A percentile compares a stretch with the other conserved stretches of the same genome.
Conservation (phyloP, 2,113 vertebrate species). For the Trichomycterus rosablanca region DNA sequence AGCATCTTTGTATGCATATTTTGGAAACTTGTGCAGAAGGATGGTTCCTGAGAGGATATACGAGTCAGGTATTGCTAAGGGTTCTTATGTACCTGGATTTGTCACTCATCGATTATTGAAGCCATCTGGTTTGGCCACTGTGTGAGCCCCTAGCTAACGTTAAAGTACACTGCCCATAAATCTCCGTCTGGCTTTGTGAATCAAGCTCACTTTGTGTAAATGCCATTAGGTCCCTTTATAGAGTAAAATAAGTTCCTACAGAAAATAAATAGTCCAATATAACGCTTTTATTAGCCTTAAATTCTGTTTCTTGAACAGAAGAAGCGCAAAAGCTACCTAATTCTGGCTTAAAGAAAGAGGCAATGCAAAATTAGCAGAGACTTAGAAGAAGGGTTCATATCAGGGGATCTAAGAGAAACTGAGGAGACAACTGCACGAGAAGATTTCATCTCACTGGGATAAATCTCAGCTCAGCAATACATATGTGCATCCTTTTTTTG, state of each 20-base stretch:
- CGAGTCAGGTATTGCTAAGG: constrained; percentile 20
- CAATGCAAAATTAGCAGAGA: constrained; percentile 26
- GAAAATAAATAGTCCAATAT: constrained; percentile 50
- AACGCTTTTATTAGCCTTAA: constrained; percentile 42
- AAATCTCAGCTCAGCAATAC: not conserved
- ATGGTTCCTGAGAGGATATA: not conserved
- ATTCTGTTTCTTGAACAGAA: constrained; percentile 40
- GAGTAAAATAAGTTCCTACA: constrained; percentile 42
- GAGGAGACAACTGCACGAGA: constrained; percentile 12
- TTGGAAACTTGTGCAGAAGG: not conserved
- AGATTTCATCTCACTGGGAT: constrained; percentile 25
- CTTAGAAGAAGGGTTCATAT: no score
- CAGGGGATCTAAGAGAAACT: not conserved
- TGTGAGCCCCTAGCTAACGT: constrained; percentile 27
- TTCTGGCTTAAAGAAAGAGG: constrained; percentile 15
- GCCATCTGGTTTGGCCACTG: constrained; percentile 35
- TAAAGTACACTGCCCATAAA: constrained; percentile 34
- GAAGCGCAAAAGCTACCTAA: constrained; percentile 22
- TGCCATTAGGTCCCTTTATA: constrained; percentile 44
- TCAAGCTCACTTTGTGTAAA: constrained; percentile 37
- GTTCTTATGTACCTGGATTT: constrained; percentile 34
- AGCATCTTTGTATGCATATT: no score
- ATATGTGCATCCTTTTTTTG: not conserved
- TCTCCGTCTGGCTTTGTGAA: constrained; percentile 40
- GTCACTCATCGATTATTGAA: constrained; percentile 41